Evolutionary conservation across 2,888 invertebrate species (phyloP).

Genomic region (Cantharis rustica): DNA sequence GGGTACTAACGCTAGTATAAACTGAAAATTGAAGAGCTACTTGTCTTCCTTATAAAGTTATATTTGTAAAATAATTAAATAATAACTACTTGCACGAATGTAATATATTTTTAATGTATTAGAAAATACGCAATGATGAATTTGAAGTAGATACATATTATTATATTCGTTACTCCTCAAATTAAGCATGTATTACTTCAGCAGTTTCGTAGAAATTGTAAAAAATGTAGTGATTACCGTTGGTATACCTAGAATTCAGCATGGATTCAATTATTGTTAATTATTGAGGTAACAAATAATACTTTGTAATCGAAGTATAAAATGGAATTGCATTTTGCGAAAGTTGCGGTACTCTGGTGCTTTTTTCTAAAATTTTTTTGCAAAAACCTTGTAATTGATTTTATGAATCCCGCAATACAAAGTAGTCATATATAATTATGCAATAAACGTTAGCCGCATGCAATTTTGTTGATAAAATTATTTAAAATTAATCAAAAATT

Average conservation of each 20-base stretch:
- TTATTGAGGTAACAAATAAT: neutral
- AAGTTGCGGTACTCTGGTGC: neutral
- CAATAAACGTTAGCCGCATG: neutral
- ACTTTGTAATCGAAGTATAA: neutral
- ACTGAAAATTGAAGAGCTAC: neutral
- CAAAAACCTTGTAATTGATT: neutral
- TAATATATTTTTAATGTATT: neutral
- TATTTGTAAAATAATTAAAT: neutral
- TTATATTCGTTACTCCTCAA: neutral
- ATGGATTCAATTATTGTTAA: neutral
- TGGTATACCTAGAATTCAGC: neutral
- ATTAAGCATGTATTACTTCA: neutral
- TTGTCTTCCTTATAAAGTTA: neutral
- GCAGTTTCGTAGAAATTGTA: neutral
- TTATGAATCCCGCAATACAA: neutral
- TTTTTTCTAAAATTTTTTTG: neutral
- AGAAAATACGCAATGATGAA: neutral
- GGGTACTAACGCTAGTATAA: too few species aligned
- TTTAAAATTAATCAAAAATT: neutral
- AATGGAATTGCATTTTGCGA: neutral
- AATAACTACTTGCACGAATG: neutral
- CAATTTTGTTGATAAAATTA: neutral
- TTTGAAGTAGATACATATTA: neutral
- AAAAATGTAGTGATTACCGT: neutral
- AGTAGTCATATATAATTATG: neutral